Evolutionary conservation across 2,888 invertebrate species (phyloP).

Genomic region (Amphipyra tragopoginis): DNA sequence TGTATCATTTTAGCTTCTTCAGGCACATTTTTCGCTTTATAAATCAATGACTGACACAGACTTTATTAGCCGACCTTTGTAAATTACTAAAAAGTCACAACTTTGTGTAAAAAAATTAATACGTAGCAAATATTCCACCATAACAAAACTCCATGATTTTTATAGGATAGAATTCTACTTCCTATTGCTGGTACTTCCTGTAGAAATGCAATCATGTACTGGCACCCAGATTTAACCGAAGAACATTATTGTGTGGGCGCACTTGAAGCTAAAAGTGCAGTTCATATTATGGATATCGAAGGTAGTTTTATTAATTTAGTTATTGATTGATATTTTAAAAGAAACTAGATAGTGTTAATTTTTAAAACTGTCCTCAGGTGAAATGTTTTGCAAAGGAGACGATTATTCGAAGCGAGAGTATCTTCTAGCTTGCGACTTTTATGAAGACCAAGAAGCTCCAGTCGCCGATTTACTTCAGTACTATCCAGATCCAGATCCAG

Average conservation of each 20-base stretch:
- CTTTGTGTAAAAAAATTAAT: no score
- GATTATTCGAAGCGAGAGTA: constrained; percentile 86
- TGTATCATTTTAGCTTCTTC: no score
- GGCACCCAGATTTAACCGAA: constrained; percentile 85
- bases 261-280: constrained; percentile 80
- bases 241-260: constrained; percentile 87
- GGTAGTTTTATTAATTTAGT: constrained; percentile 62
- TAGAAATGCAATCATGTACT: constrained; percentile 86
- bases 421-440: constrained; percentile 85
- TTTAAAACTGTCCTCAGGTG: constrained; percentile 69
- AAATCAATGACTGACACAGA: no score
- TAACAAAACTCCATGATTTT: background rate
- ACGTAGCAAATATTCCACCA: background rate
- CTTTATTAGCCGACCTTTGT: no score
- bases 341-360: background rate
- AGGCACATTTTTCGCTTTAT: no score
- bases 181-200: constrained; percentile 85
- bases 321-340: background rate
- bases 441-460: constrained; percentile 86
- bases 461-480: constrained; percentile 85
- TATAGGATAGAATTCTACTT: constrained; percentile 82
- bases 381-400: constrained; percentile 86
- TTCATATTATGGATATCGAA: constrained; percentile 84
- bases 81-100: no score
- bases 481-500: constrained; percentile 85